Base-by-base conservation (phyloP, 2,888 invertebrate species). In the Chymomyza fuscimana region DNA sequence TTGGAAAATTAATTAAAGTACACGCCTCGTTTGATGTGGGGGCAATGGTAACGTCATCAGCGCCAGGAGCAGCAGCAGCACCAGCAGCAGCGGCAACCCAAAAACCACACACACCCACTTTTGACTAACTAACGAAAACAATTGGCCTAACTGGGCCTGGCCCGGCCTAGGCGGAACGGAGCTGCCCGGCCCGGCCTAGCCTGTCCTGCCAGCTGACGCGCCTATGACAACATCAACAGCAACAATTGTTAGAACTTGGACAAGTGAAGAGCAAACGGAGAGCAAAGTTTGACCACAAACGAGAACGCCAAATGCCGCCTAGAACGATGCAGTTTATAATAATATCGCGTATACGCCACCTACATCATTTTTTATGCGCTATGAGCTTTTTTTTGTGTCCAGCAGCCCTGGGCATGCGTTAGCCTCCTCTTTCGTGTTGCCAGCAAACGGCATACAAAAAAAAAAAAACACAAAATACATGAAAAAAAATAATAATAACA, bases 271-370 rank as follows among this genome's bases (percentile, higher is more conserved):
- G 22, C 19, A 46, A 46, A 46, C 40, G 40, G 40, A 46, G 40
- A 7, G 19, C 19, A 25, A 25, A 58, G 58, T 19, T 25, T 58
- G 58, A 58, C 58, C 58, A 58, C 58, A 58, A 58, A 25, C 15
- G 58, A 19, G 58, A 25, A 19, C 22, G 58, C 58, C 52, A 19
- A 19, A 54, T 58, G 19, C 58, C 25, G 25, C 19, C 52, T 19
- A 54, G 19, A 54, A 54, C 52, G 58, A 12, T 19, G 58, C 58
- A 12, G 58, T 60, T 36, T n/a, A 86, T 83, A 84, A 84, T 85
- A 81, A 86, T 80, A 87, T 86, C 79, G 86, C 79, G 86, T 86
- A 87, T 87, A 85, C 85, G 87, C 87, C 87, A 85, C 87, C 85
- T 82, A 87, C 85, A 87, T 80, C 80, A 74, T 73, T 58, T 59